Evolutionary conservation across 2,113 vertebrate species (phyloP), one percentile per base, ranked within the genome.

Genomic region (Podiceps cristatus): DNA sequence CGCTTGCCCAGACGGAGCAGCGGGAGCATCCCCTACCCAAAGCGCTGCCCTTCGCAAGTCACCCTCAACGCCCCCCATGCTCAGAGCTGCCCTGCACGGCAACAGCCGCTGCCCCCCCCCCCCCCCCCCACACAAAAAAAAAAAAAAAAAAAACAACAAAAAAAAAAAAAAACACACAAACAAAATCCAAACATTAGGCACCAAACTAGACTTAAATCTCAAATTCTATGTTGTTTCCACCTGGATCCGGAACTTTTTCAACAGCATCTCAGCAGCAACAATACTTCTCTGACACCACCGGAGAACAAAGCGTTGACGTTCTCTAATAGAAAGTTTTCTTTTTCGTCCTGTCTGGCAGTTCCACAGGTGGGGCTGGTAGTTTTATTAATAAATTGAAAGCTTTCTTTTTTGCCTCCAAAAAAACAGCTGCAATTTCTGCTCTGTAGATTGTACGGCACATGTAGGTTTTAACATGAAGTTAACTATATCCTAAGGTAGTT

Each of bases 201-300:
- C 29, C 15, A 40, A 45, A 18, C 4, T 18, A 22, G 18, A 37
- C 31, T 1, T 37, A 37, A 31, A 56, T 17, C 49, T 55, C 18
- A 76, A 94, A 52, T 5, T 49, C 40, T 18, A 5, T 3, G 0
- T 8, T 18, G 20, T 79, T 74, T 58, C 40, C 33, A 40, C 68
- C 19, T 25, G 35, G 15, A 13, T 40, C 10, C 4, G 42, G 47
- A 74, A 42, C 8, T 23, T 71, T 37, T 47, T n/a, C 73, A 56
- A 11, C 28, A 25, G 4, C 18, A 35, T 40, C 25, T 75, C 66
- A 53, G 10, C 58, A 55, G 44, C 11, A 3, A 69, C 35, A 60
- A 2, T 14, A 29, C 47, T 60, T 5, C 72, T 47, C 28, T 42
- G 28, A 31, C 15, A 55, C 37, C 44, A 28, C 22, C 0, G 0